phyloP scores from a whole-genome alignment of 92 coral and sea anemone species.

The Pocillopora meandrina region DNA sequence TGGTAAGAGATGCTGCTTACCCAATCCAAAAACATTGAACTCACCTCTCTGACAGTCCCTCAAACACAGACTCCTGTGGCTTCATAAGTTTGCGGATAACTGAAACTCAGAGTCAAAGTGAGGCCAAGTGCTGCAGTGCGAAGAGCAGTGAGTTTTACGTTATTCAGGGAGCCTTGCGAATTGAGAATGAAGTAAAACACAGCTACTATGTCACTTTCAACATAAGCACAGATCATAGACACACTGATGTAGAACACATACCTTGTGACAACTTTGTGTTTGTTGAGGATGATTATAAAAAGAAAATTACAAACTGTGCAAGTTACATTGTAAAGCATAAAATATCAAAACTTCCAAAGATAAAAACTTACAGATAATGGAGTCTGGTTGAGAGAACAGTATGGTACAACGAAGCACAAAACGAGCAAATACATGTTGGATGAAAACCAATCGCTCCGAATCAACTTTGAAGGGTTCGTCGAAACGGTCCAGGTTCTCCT shows the following conservation, averaged over 20 bases:
- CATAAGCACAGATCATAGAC: slow-evolving; percentile 47
- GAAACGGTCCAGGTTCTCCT: slow-evolving; percentile 9
- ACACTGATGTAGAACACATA: slow-evolving; percentile 24
- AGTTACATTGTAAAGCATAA: neutral
- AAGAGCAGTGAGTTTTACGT: slow-evolving; percentile 39
- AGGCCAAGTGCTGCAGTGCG: slow-evolving; percentile 35
- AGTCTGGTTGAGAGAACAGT: too few relatives aligned
- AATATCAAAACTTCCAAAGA: too few relatives aligned
- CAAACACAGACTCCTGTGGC: slow-evolving; percentile 39
- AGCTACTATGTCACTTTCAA: slow-evolving; percentile 36
- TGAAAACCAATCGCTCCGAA: slow-evolving; percentile 46
- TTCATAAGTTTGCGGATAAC: slow-evolving; percentile 34
- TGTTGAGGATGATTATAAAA: slow-evolving; percentile 42
- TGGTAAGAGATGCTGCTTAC: too few relatives aligned
- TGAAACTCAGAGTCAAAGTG: slow-evolving; percentile 43
- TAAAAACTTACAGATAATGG: too few relatives aligned
- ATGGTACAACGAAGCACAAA: slow-evolving; percentile 19
- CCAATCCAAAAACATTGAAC: neutral
- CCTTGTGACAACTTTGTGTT: slow-evolving; percentile 22
- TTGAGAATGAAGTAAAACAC: slow-evolving; percentile 36
- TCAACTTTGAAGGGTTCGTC: slow-evolving; percentile 33
- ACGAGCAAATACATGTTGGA: slow-evolving; percentile 31
- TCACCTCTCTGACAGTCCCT: slow-evolving; percentile 32
- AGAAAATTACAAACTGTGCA: slow-evolving; percentile 32
- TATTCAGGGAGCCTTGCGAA: slow-evolving; percentile 38